Conservation (phyloP, 35 echinoderm and acorn worm genomes). For the Eucidaris tribuloides region DNA sequence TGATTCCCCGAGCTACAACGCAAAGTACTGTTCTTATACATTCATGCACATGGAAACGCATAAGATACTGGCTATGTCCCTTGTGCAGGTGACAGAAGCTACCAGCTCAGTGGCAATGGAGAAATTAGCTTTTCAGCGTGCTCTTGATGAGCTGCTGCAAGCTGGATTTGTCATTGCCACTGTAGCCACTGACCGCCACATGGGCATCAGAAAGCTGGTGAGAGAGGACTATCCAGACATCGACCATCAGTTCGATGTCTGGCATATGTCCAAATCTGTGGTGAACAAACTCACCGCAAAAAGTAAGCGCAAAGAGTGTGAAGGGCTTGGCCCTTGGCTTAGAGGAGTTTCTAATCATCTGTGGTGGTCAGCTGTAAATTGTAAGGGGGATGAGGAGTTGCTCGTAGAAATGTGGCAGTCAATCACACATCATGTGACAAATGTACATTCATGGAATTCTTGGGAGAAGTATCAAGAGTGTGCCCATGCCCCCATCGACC, state of each 20-base stretch:
- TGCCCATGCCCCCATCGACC: constrained; percentile 23
- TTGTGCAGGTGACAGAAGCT: constrained; percentile 52
- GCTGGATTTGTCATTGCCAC: not conserved
- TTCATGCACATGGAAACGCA: constrained; percentile 42
- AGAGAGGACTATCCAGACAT: constrained; percentile 23
- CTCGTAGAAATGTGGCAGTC: constrained; percentile 58
- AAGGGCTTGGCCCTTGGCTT: constrained; percentile 39
- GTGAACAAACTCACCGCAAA: constrained; percentile 32
- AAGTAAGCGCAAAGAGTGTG: constrained; percentile 44
- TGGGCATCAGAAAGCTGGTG: constrained; percentile 8
- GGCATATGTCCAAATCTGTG: constrained; percentile 37
- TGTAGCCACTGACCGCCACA: constrained; percentile 19
- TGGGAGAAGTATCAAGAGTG: constrained; percentile 35
- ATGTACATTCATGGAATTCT: constrained; percentile 22
- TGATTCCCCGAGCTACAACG: constrained; percentile 63
- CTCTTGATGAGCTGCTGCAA: constrained; percentile 3
- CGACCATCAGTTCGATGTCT: constrained; percentile 56
- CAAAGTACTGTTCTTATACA: constrained; percentile 52
- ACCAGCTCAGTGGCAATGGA: constrained; percentile 59
- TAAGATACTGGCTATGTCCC: constrained; percentile 27
- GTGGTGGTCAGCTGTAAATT: constrained; percentile 45
- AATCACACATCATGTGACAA: constrained; percentile 27
- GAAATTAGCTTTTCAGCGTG: constrained; percentile 24
- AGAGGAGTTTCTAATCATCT: constrained; percentile 37
- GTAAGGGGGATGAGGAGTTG: constrained; percentile 25